These are phyloP conservation scores for Parazoanthus swiftii DNA, from an alignment of 92 coral and sea anemone species.

Conservation along the genomic window DNA sequence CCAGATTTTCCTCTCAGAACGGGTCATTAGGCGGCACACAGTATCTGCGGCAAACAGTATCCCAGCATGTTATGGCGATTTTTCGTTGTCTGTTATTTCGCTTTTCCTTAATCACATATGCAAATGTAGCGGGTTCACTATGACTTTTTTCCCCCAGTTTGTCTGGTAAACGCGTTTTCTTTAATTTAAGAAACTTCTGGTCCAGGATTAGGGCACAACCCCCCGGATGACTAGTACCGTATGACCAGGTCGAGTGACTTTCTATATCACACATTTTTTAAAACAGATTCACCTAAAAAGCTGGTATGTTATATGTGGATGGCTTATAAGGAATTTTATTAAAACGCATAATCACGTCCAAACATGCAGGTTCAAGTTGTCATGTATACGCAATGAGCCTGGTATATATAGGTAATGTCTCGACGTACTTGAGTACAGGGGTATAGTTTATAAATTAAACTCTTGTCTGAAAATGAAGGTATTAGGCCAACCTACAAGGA, in stretches of 20 bases:
- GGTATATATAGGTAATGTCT: neutral
- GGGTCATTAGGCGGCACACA: neutral
- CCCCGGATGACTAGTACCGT: neutral
- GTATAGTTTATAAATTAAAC: neutral
- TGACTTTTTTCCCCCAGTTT: neutral
- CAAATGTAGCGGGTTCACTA: constrained; percentile 12
- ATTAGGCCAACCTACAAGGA: neutral
- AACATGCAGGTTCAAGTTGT: neutral
- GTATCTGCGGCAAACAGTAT: neutral
- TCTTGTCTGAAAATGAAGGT: neutral
- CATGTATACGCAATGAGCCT: constrained; percentile 9
- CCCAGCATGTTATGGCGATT: constrained; percentile 10
- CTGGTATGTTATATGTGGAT: neutral
- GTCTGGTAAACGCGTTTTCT: constrained; percentile 51
- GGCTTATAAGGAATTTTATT: neutral
- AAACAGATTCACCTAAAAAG: neutral
- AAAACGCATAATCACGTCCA: neutral
- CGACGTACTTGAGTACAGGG: neutral
- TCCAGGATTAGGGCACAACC: neutral
- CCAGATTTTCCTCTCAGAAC: neutral
- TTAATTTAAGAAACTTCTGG: constrained; percentile 62
- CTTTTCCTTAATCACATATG: constrained; percentile 37
- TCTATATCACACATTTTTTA: neutral
- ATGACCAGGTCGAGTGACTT: neutral
- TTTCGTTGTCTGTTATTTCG: constrained; percentile 39